phyloP scores from a whole-genome alignment of 1,140 invertebrate species.

The Drosophila eugracilis region DNA sequence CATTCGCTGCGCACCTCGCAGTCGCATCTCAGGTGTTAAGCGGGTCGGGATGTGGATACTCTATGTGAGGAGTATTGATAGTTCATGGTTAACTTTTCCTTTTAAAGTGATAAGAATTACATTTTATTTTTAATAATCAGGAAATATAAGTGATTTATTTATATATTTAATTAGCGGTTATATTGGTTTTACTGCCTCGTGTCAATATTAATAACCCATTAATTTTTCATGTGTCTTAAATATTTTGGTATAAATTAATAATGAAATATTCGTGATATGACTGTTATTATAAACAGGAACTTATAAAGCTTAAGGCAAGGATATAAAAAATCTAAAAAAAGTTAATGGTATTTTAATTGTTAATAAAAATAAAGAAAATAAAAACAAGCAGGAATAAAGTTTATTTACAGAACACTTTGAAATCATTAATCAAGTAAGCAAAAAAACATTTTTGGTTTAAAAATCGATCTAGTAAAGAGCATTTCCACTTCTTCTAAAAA shows the following conservation, averaged over 20 bases:
- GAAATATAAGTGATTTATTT: neutral
- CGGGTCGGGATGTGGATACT: conserved; percentile 42
- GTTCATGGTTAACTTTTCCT: neutral
- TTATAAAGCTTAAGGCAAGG: neutral
- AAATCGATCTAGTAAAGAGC: conserved; percentile 12
- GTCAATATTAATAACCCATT: neutral
- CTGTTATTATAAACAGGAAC: neutral
- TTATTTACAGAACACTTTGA: too few relatives aligned
- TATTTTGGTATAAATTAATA: neutral
- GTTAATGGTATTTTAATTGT: neutral
- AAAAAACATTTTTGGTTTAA: neutral
- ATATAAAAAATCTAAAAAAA: neutral
- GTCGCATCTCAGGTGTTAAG: conserved; percentile 75
- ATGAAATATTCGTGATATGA: neutral
- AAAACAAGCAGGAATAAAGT: neutral
- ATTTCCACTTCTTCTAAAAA: conserved; percentile 7
- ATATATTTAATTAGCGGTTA: too few relatives aligned
- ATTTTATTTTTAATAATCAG: neutral
- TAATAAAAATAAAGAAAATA: neutral
- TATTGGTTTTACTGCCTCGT: neutral
- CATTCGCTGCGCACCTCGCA: conserved; percentile 26
- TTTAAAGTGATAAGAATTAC: neutral
- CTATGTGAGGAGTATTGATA: conserved; percentile 16
- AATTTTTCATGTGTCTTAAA: neutral
- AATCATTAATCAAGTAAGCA: neutral